A percentile compares a stretch with the other conserved stretches of the same genome.
Conservation (phyloP, 2,113 vertebrate species). For the Sinosuthora webbiana region DNA sequence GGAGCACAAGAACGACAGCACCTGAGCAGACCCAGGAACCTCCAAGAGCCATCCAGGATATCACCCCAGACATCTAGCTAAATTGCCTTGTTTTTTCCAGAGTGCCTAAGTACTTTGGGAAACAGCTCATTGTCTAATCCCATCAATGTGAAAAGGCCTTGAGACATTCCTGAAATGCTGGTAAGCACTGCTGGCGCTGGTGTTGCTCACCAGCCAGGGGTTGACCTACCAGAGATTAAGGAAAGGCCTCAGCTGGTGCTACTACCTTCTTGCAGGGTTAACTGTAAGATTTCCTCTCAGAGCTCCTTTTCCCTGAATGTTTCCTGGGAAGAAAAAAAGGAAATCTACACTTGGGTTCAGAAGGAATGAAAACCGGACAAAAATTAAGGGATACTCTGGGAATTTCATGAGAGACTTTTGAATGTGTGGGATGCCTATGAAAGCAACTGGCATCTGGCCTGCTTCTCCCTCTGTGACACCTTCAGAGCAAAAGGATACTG, state of each 20-base stretch:
- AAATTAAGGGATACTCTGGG: neutral
- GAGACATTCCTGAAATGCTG: neutral
- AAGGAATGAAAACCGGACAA: neutral
- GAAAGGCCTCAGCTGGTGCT: neutral
- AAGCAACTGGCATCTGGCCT: neutral
- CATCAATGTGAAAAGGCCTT: neutral
- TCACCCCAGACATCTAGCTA: neutral
- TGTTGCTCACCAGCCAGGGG: neutral
- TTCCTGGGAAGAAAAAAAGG: neutral
- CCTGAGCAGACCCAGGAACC: neutral
- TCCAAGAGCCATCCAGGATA: neutral
- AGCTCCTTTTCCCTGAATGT: neutral
- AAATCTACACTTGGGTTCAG: neutral
- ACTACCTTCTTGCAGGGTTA: neutral
- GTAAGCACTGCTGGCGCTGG: neutral
- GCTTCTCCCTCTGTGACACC: neutral
- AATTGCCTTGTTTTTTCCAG: neutral
- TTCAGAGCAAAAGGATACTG: neutral
- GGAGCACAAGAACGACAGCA: neutral
- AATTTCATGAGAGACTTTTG: neutral
- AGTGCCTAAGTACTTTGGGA: neutral
- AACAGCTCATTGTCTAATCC: neutral
- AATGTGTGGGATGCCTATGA: neutral
- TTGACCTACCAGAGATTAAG: neutral
- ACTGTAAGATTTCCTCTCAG: neutral